Evolutionary conservation across 2,113 vertebrate species (phyloP).

Genomic region (Grallaria varia): DNA sequence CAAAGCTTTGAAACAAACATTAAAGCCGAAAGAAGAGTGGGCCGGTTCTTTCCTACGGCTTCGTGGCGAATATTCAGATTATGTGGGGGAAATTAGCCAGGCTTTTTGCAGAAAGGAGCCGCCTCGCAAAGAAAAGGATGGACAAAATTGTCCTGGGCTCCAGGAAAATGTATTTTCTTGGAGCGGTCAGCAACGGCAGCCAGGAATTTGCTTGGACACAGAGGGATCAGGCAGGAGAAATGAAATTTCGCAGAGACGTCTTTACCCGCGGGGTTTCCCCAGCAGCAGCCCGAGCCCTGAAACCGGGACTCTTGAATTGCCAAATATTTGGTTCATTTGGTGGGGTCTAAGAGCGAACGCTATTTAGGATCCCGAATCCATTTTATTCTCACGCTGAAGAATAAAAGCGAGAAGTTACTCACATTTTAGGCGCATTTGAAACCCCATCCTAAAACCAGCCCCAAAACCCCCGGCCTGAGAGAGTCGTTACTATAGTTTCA

Average conservation of each 20-base stretch:
- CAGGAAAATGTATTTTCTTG: background rate
- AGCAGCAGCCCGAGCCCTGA: background rate
- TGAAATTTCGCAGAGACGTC: rapidly evolving
- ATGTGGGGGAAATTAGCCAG: background rate
- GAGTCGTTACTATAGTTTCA: background rate
- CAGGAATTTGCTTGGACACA: background rate
- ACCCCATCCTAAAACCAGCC: background rate
- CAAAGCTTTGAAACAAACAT: background rate
- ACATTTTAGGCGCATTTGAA: background rate
- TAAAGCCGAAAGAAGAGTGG: background rate
- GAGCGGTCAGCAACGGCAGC: background rate
- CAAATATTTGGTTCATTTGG: background rate
- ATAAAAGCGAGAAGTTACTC: background rate
- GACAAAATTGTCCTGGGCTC: background rate
- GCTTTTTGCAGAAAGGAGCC: background rate
- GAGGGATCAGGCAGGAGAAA: background rate
- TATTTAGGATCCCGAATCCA: background rate
- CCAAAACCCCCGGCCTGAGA: rapidly evolving
- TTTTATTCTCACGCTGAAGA: background rate
- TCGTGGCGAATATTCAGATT: background rate
- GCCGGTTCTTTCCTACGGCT: background rate
- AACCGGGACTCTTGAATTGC: background rate
- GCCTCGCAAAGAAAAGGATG: background rate
- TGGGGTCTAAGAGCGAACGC: rapidly evolving
- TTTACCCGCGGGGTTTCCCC: background rate